Conservation (phyloP, 2,797 vertebrate species). For the Salarias fasciatus region DNA sequence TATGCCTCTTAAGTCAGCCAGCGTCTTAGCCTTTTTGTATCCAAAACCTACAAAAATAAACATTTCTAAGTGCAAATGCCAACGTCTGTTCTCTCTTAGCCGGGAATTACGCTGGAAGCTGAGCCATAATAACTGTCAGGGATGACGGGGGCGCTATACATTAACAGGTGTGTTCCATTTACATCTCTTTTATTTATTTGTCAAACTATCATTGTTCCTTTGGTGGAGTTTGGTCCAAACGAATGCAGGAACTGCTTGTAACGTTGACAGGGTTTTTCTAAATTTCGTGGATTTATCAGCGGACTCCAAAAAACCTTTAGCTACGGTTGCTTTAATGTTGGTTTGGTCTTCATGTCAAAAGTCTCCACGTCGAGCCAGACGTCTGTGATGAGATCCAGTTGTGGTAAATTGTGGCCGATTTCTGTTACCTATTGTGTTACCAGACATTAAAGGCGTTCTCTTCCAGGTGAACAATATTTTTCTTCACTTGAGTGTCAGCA, state of each 20-base stretch:
- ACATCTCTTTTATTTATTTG: conserved; percentile 52
- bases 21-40: conserved; percentile 43
- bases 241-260: conserved; percentile 39
- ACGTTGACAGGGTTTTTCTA: conserved; percentile 31
- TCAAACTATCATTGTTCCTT: conserved; percentile 42
- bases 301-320: conserved; percentile 25
- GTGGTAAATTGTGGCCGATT: conserved; percentile 16
- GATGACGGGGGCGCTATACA: conserved; percentile 12
- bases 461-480: too few species aligned
- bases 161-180: conserved; percentile 61
- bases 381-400: conserved; percentile 28
- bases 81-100: conserved; percentile 54
- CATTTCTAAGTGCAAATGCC: conserved; percentile 62
- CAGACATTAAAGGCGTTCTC: too few species aligned
- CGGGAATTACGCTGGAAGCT: conserved; percentile 55
- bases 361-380: conserved; percentile 11
- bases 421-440: conserved; percentile 26
- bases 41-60: conserved; percentile 67
- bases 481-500: too few species aligned
- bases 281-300: conserved; percentile 39
- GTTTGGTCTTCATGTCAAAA: conserved; percentile 11
- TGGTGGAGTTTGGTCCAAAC: conserved; percentile 34
- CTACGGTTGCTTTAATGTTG: conserved; percentile 29
- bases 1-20: conserved; percentile 20
- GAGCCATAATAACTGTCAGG: conserved; percentile 32